phyloP scores from a whole-genome alignment of 1,140 invertebrate species.

The Prorops nasuta region DNA sequence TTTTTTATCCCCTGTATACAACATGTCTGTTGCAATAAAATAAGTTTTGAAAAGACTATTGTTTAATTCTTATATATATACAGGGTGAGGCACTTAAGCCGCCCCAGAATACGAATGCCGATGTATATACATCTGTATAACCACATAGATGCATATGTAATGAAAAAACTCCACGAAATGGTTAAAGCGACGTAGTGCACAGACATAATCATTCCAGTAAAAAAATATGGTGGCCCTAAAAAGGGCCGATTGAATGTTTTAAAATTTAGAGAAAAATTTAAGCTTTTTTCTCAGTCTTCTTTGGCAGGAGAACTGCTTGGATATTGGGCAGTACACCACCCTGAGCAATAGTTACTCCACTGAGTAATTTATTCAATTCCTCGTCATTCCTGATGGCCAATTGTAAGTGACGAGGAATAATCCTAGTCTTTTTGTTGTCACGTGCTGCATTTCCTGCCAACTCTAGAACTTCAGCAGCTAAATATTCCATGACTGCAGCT shows the following conservation, averaged over 20 bases:
- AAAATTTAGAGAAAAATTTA: constrained; percentile 3
- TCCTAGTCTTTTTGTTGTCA: constrained; percentile 22
- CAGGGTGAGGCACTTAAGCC: too few species aligned
- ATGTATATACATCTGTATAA: too few species aligned
- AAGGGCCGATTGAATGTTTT: constrained; percentile 29
- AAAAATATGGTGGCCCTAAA: constrained; percentile 25
- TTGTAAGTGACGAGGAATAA: constrained; percentile 18
- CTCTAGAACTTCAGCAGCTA: constrained; percentile 53
- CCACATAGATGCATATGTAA: too few species aligned
- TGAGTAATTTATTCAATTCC: constrained; percentile 17
- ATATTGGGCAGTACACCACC: constrained; percentile 69
- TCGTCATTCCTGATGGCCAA: constrained; percentile 18
- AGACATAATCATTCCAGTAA: constrained; percentile 62
- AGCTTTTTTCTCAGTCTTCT: constrained; percentile 20
- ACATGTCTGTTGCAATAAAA: too few species aligned
- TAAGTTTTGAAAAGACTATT: too few species aligned
- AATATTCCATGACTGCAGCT: constrained; percentile 53
- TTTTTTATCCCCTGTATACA: too few species aligned
- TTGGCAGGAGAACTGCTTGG: constrained; percentile 18
- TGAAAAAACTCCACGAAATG: too few species aligned
- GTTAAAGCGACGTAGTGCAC: too few species aligned
- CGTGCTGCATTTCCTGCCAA: constrained; percentile 16
- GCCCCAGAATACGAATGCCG: too few species aligned
- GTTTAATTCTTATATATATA: too few species aligned
- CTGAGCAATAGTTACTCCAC: constrained; percentile 63